These are phyloP conservation scores for Bicyclus anynana DNA, from an alignment of 1,140 invertebrate species.

Conservation along the genomic window DNA sequence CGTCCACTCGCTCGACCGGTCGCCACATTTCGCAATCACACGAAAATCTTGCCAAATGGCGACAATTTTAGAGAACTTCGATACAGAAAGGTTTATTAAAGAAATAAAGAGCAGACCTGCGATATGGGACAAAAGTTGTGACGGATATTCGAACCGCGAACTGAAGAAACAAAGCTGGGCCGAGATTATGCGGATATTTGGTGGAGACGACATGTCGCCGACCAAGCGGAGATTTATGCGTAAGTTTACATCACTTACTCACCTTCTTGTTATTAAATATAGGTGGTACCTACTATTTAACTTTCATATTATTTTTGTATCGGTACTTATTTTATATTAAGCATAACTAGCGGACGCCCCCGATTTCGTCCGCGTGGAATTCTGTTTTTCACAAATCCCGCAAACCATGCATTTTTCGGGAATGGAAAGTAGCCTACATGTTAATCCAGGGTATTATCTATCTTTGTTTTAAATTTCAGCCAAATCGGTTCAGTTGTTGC, in stretches of 20 bases:
- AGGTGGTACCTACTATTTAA: no score
- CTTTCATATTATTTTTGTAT: no score
- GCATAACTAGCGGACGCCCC: no score
- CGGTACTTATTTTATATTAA: no score
- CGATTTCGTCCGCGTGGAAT: no score
- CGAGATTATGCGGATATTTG: constrained; percentile 6
- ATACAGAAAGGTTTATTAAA: constrained; percentile 9
- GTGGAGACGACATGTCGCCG: not conserved
- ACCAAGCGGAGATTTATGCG: constrained; percentile 4
- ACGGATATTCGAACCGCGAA: constrained; percentile 1
- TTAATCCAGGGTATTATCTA: no score
- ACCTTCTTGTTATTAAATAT: no score
- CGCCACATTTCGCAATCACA: not conserved
- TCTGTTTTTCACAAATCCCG: no score
- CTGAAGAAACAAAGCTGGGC: constrained; percentile 5
- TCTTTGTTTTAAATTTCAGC: no score
- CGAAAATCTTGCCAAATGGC: not conserved
- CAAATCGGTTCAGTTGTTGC: no score
- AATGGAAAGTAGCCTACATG: no score
- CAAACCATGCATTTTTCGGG: no score
- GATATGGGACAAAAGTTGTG: constrained; percentile 5
- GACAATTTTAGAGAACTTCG: not conserved
- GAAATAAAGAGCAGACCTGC: constrained; percentile 9
- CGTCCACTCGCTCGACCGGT: constrained; percentile 5
- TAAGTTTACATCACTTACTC: not conserved